phyloP scores from a whole-genome alignment of 1,140 invertebrate genomes.

The Rhagoletis zephyria region DNA sequence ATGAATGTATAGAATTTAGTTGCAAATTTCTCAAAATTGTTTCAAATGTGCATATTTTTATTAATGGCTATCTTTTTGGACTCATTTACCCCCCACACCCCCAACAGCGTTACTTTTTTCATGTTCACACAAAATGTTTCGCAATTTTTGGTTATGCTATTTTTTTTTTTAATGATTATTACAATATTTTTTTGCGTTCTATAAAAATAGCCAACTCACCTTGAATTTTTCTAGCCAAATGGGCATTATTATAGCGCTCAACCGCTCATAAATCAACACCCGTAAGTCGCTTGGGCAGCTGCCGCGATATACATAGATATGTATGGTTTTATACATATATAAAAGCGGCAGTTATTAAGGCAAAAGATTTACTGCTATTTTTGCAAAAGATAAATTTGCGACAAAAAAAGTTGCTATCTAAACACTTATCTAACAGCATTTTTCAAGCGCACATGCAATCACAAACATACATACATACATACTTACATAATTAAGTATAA shows the following conservation, averaged over 20 bases:
- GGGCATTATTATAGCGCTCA: neutral
- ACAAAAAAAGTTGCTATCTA: constrained; percentile 8
- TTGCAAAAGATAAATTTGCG: neutral
- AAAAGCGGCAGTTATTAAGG: neutral
- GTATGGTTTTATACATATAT: neutral
- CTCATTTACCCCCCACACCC: no score
- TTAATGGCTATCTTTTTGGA: no score
- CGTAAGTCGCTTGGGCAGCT: neutral
- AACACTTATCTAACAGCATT: neutral
- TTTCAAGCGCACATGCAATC: neutral
- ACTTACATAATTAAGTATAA: no score
- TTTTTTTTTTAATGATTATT: neutral
- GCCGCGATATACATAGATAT: neutral
- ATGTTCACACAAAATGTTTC: no score
- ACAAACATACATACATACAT: neutral
- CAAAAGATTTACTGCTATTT: constrained; percentile 20
- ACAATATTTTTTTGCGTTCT: neutral
- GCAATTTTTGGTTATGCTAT: neutral
- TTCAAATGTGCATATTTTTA: no score
- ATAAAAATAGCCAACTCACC: neutral
- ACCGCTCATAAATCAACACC: constrained; percentile 18
- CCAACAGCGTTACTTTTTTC: no score
- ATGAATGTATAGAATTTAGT: no score
- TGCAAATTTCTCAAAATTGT: no score
- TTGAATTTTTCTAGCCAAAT: neutral